phyloP scores from a whole-genome alignment of 2,797 vertebrate genomes.

The Acestrorhynchus altus region DNA sequence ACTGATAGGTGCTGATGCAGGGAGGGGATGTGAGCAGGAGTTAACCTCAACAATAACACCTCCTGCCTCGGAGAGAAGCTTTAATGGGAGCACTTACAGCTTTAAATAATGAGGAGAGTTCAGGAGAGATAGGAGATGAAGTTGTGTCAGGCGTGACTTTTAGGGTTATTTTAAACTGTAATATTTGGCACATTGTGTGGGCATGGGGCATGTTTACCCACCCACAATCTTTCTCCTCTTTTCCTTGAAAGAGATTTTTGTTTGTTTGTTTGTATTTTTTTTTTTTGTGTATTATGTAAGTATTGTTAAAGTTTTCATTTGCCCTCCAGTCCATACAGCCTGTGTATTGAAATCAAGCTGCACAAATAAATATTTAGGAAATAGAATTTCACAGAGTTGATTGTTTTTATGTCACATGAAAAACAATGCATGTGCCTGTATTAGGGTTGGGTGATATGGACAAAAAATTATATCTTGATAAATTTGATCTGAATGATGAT shows the following conservation, averaged over 20 bases:
- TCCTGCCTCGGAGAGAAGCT: constrained; percentile 54
- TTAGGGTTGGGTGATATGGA: too few relatives aligned
- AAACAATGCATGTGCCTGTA: too few relatives aligned
- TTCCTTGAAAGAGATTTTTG: background rate
- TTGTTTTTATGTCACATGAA: too few relatives aligned
- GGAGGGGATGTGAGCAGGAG: constrained; percentile 48
- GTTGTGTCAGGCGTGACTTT: constrained; percentile 21
- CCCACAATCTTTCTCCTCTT: background rate
- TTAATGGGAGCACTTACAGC: constrained; percentile 62
- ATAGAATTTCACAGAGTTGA: too few relatives aligned
- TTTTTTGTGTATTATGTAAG: too few relatives aligned
- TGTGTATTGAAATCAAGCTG: too few relatives aligned
- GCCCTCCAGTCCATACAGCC: background rate
- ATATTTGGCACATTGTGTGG: background rate
- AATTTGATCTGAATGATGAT: too few relatives aligned
- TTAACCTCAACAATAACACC: constrained; percentile 42
- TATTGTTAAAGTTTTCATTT: background rate
- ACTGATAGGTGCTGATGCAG: constrained; percentile 59
- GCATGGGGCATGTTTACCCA: too few relatives aligned
- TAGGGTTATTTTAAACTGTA: constrained; percentile 24
- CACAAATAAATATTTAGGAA: too few relatives aligned
- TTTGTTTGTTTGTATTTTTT: background rate
- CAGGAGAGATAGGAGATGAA: constrained; percentile 27
- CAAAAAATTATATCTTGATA: too few relatives aligned
- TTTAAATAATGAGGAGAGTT: constrained; percentile 58